Base-by-base conservation (phyloP, 2,113 vertebrate genomes). In the Chionodraco myersi region DNA sequence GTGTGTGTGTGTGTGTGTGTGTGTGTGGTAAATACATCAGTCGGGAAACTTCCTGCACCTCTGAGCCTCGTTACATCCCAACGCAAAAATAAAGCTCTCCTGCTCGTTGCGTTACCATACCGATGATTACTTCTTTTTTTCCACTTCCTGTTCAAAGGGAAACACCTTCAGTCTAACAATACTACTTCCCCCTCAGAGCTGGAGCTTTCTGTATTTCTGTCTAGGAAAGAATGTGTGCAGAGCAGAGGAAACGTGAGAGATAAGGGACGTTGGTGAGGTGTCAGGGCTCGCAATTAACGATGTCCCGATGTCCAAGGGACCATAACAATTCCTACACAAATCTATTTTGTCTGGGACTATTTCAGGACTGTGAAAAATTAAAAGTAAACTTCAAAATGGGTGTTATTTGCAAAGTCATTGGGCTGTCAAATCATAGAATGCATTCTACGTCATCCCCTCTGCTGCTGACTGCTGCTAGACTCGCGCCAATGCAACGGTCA, bases 101-200 rank as follows among this genome's bases (percentile, higher is more conserved):
- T 18, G 30, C 63, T 56, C 21, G 0, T 53, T 67, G 41, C 67
- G 1, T 41, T 41, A 41, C 36, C 57, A 36, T 59, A 44, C 26
- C 3, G 36, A 6, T 18, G 82, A 71, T 80, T 75, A 72, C 77
- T 73, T 81, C 61, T 83, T 45, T 77, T 75, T 61, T 79, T 89
- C 84, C 84, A 84, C 64, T 82, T 91, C 88, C 83, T 70, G 47
- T 76, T 64, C 10, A 5, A 63, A 15, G 23, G 88, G 80, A 88
- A 90, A 88, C 59, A 41, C 78, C 80, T 84, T 16, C 59, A 16
- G 14, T 15, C n/a, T 12, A 86, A 86, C 80, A 91, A 87, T 87
- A 77, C 18, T n/a, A 57, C 86, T 85, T 87, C 83, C 86, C 65
- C 51, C 70, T 56, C 2, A 23, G 57, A 1, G 26, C 23, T n/a